Conservation (phyloP, 2,888 invertebrate genomes). For the Deilephila porcellus region DNA sequence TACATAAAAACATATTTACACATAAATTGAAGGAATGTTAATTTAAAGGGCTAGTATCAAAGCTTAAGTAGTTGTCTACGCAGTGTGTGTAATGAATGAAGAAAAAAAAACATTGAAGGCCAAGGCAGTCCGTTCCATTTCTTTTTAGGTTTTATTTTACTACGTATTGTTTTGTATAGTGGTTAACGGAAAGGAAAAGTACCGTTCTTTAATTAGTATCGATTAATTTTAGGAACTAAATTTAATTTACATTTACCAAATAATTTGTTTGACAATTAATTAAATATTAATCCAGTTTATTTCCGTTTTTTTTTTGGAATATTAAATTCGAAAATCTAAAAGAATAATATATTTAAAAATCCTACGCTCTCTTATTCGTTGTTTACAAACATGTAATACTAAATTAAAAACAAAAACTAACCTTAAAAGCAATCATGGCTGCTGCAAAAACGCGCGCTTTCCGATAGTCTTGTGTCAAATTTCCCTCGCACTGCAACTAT, state of each 20-base stretch:
- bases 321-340: too few relatives aligned
- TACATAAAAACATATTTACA: not conserved
- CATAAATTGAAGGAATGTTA: not conserved
- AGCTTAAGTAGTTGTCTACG: not conserved
- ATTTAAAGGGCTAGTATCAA: not conserved
- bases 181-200: not conserved
- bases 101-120: not conserved
- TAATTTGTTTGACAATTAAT: not conserved
- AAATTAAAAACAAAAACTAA: slow-evolving; percentile 54
- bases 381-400: slow-evolving; percentile 1
- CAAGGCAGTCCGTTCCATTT: not conserved
- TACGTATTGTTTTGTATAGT: not conserved
- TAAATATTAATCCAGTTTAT: not conserved
- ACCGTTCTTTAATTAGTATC: not conserved
- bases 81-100: not conserved
- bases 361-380: too few relatives aligned
- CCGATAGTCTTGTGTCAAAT: slow-evolving; percentile 64
- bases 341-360: too few relatives aligned
- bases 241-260: too few relatives aligned
- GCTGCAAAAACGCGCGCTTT: slow-evolving; percentile 45
- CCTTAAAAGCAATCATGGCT: slow-evolving; percentile 79
- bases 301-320: not conserved
- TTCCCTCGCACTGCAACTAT: slow-evolving; percentile 72
- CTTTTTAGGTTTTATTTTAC: not conserved
- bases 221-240: too few relatives aligned